Evolutionary conservation across 1,140 invertebrate species (phyloP).

Genomic region (Holotrichia oblita): DNA sequence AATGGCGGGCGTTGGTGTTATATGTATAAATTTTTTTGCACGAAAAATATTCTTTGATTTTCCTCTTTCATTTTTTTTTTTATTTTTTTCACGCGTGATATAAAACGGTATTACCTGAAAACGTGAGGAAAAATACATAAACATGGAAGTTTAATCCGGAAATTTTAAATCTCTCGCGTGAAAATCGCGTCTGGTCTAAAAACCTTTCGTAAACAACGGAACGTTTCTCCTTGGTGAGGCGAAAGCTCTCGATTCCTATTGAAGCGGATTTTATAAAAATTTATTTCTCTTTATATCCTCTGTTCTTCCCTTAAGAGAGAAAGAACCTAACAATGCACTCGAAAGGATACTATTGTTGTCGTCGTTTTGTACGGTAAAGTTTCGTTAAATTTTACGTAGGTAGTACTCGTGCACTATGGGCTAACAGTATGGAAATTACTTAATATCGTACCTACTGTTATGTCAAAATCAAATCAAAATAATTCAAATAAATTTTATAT

Average conservation of each 20-base stretch:
- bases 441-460: no score
- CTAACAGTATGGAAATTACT: no score
- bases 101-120: background rate
- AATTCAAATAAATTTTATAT: no score
- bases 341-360: no score
- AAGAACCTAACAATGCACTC: no score
- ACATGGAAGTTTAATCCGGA: conserved; percentile 12
- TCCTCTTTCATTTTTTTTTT: background rate
- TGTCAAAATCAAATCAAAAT: no score
- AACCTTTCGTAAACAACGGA: background rate
- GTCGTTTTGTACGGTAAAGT: no score
- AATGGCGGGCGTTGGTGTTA: background rate
- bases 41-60: background rate
- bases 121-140: background rate
- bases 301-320: background rate
- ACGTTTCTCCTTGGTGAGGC: background rate
- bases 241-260: conserved; percentile 1
- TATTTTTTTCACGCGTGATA: background rate
- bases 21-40: background rate
- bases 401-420: no score
- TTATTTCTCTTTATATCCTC: background rate
- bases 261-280: background rate
- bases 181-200: background rate
- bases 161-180: conserved; percentile 1
- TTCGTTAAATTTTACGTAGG: no score